Evolutionary conservation across 2,888 invertebrate species (phyloP).

Genomic region (Atethmia centrago): DNA sequence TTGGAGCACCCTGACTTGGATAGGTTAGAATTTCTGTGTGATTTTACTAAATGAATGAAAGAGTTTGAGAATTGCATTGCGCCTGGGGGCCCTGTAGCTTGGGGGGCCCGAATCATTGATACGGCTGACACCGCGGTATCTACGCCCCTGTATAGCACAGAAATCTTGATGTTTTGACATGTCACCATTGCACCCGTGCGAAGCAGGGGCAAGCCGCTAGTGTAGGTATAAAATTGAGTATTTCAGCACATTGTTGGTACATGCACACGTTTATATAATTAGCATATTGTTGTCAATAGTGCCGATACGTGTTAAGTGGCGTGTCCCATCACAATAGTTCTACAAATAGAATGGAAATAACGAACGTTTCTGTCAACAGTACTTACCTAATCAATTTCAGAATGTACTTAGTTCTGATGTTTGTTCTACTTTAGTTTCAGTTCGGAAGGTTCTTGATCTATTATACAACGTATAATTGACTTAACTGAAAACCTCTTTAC

Average conservation of each 20-base stretch:
- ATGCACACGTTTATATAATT: slow-evolving; percentile 68
- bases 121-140: no score
- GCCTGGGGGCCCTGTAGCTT: no score
- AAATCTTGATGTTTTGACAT: neutral
- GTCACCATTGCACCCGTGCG: no score
- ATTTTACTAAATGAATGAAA: no score
- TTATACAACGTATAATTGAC: neutral
- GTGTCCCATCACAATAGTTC: slow-evolving; percentile 58
- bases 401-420: slow-evolving; percentile 20
- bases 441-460: slow-evolving; percentile 27
- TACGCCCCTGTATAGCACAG: no score
- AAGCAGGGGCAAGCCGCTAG: neutral
- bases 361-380: slow-evolving; percentile 5
- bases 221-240: slow-evolving; percentile 46
- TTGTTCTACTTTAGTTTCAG: slow-evolving; percentile 45
- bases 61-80: no score
- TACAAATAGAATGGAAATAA: slow-evolving; percentile 49
- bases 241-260: slow-evolving; percentile 57
- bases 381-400: slow-evolving; percentile 15
- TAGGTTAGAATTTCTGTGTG: no score
- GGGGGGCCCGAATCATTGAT: no score
- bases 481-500: neutral
- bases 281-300: slow-evolving; percentile 62
- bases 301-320: slow-evolving; percentile 67
- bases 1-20: no score